A percentile compares a stretch with the other conserved stretches of the same genome.
Conservation (phyloP, 2,113 vertebrate species). For the Tenrec ecaudatus region DNA sequence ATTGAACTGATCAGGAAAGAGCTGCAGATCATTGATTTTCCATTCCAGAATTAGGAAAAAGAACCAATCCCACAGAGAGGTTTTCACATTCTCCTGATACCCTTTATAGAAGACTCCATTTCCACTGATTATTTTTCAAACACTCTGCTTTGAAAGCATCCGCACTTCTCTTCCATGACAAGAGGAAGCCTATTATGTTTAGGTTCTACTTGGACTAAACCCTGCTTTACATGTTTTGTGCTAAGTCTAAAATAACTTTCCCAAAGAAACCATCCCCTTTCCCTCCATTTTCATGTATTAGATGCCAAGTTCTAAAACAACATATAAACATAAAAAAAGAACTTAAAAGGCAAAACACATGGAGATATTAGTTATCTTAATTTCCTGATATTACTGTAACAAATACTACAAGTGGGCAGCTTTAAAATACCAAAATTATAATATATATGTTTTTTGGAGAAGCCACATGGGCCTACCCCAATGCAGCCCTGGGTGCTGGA, state of each 20-base stretch:
- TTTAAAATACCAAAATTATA: background rate
- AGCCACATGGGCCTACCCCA: too few relatives aligned
- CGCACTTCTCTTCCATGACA: background rate
- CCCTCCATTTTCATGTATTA: background rate
- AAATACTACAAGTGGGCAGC: background rate
- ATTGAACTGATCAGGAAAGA: background rate
- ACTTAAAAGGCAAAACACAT: background rate
- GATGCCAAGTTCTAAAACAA: background rate
- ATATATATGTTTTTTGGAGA: too few relatives aligned
- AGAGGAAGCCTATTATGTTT: background rate
- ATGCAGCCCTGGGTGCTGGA: too few relatives aligned
- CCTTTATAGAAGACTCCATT: background rate
- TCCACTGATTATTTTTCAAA: background rate
- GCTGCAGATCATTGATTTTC: background rate
- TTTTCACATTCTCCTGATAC: background rate
- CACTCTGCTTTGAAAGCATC: background rate
- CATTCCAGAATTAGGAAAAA: constrained; percentile 15
- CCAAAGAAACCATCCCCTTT: background rate
- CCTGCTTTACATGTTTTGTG: background rate
- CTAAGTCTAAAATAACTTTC: background rate
- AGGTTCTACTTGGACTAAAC: background rate
- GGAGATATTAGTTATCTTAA: background rate
- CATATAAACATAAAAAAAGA: background rate
- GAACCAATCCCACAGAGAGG: background rate
- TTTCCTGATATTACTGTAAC: background rate